Conservation (phyloP, 2,888 invertebrate species). For the Apoderus coryli region DNA sequence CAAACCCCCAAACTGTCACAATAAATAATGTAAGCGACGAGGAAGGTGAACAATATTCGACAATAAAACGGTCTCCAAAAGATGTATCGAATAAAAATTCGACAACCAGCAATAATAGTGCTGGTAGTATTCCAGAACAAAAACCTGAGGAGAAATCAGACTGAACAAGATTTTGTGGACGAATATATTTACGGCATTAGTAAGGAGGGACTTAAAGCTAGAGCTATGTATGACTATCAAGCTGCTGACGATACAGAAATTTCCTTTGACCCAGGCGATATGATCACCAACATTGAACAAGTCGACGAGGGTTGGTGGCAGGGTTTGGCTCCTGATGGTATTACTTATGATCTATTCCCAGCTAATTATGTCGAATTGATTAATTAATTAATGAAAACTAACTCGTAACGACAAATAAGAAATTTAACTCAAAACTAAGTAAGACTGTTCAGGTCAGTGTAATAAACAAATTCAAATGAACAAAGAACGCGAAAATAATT, state of each 20-base stretch:
- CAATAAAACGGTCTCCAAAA: conserved; percentile 51
- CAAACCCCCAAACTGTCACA: too few species aligned
- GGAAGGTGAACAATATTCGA: conserved; percentile 54
- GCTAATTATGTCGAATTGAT: conserved; percentile 91
- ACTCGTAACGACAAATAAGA: too few species aligned
- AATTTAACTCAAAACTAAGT: too few species aligned
- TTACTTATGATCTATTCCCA: conserved; percentile 78
- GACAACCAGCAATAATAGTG: conserved; percentile 18
- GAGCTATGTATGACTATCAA: conserved; percentile 93
- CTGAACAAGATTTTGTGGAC: conserved; percentile 35
- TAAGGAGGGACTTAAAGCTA: conserved; percentile 63
- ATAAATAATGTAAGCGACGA: conserved; percentile 34
- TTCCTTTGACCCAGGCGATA: conserved; percentile 89
- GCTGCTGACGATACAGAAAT: conserved; percentile 94
- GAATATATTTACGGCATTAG: conserved; percentile 50
- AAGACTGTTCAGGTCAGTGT: too few species aligned
- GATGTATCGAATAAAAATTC: conserved; percentile 23
- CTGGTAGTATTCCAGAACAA: too few species aligned
- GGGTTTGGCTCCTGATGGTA: conserved; percentile 76
- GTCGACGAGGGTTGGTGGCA: conserved; percentile 97
- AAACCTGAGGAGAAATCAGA: conserved; percentile 22
- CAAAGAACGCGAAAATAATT: too few species aligned
- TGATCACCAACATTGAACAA: conserved; percentile 84
- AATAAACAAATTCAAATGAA: too few species aligned
- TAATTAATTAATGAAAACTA: too few species aligned